phyloP scores from a whole-genome alignment of 2,888 invertebrate genomes.

The Macropis europaea region DNA sequence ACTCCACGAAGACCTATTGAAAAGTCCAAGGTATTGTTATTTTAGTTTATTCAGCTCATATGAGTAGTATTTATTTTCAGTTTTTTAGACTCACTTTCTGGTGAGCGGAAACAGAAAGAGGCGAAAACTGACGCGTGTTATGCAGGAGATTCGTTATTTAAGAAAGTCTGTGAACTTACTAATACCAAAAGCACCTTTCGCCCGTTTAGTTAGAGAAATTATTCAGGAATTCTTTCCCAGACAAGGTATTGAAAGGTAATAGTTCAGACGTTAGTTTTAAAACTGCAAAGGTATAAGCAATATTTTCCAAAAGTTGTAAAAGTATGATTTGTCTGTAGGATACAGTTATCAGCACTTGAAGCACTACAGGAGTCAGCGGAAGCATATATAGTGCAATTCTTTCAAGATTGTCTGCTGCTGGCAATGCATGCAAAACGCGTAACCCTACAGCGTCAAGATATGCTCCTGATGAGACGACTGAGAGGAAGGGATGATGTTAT shows the following conservation, averaged over 20 bases:
- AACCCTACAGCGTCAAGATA: conserved; percentile 80
- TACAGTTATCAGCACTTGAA: conserved; percentile 78
- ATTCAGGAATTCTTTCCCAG: conserved; percentile 68
- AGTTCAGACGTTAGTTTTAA: neutral
- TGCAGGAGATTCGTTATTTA: conserved; percentile 71
- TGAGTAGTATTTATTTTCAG: neutral
- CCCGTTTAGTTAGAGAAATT: conserved; percentile 79
- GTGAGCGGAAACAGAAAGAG: conserved; percentile 12
- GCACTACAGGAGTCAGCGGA: conserved; percentile 81
- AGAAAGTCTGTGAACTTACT: conserved; percentile 70
- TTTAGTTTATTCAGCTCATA: neutral
- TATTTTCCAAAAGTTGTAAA: no score
- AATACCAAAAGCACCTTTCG: conserved; percentile 80
- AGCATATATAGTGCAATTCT: conserved; percentile 80
- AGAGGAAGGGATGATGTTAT: conserved; percentile 78
- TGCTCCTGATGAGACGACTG: conserved; percentile 78
- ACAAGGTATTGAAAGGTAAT: conserved; percentile 57
- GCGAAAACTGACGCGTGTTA: conserved; percentile 4
- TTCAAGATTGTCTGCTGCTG: conserved; percentile 80
- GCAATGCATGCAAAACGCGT: conserved; percentile 80
- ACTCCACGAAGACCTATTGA: no score
- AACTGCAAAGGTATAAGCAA: neutral
- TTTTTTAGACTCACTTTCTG: conserved; percentile 18
- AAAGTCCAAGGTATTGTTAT: neutral
- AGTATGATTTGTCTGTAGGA: conserved; percentile 52